Percentiles rank a stretch among this genome's conserved stretches.
Evolutionary conservation across 2,113 vertebrate genomes (phyloP).

Genomic region (Oreotrochilus melanogaster): DNA sequence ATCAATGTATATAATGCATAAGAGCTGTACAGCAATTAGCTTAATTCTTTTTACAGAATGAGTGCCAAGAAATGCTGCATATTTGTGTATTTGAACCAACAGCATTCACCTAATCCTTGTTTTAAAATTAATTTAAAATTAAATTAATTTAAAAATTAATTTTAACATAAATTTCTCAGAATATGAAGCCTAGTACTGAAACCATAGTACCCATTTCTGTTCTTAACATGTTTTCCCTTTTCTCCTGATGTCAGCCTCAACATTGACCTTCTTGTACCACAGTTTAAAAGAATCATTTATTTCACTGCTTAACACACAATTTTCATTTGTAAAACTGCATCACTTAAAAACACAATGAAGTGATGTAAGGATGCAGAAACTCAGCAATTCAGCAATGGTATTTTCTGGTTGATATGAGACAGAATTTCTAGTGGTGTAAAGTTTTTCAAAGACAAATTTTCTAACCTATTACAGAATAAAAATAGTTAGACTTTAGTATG

Average conservation of each 20-base stretch:
- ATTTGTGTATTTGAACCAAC: background rate
- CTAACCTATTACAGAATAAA: background rate
- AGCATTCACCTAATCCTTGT: background rate
- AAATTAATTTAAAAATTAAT: background rate
- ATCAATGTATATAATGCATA: background rate
- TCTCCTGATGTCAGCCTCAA: background rate
- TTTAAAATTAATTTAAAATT: background rate
- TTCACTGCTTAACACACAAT: background rate
- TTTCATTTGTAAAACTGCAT: background rate
- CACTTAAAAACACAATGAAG: background rate
- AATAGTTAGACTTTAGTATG: background rate
- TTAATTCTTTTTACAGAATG: background rate
- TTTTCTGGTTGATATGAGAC: background rate
- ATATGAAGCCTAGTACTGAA: background rate
- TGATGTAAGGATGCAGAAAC: background rate
- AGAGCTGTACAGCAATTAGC: background rate
- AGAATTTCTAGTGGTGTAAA: background rate
- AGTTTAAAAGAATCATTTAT: background rate
- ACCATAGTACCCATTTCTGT: background rate
- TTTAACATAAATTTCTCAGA: background rate
- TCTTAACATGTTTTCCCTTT: background rate
- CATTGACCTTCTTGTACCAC: background rate
- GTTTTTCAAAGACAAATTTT: background rate
- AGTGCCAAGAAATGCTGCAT: background rate
- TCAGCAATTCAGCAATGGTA: background rate